These are phyloP conservation scores for Stegophylla sp. DNA, from an alignment of 2,888 invertebrate species.

Conservation along the genomic window DNA sequence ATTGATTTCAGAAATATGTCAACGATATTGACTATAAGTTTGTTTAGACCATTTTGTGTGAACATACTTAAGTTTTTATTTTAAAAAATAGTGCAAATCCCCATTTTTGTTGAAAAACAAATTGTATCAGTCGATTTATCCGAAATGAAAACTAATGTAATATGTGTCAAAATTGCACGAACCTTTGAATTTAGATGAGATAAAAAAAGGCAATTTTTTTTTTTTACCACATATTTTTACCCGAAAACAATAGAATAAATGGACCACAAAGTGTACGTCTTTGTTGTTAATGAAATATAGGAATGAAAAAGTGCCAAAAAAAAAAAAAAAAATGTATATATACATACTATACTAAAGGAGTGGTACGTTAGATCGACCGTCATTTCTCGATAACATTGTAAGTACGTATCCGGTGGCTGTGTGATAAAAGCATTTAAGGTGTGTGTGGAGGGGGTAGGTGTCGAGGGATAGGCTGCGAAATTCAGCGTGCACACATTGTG, in stretches of 20 bases:
- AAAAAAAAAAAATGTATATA: not conserved
- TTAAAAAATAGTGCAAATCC: no score
- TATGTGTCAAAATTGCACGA: slow-evolving; percentile 27
- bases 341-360: not conserved
- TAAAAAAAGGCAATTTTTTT: slow-evolving; percentile 11
- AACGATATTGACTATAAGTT: no score
- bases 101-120: no score
- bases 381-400: slow-evolving; percentile 54
- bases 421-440: slow-evolving; percentile 43
- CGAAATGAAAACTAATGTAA: not conserved
- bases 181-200: slow-evolving; percentile 11
- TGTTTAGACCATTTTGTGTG: no score
- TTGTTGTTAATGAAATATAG: slow-evolving; percentile 36
- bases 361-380: slow-evolving; percentile 50
- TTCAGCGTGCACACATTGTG: slow-evolving; percentile 28
- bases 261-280: slow-evolving; percentile 16
- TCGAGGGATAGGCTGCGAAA: slow-evolving; percentile 52
- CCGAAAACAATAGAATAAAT: slow-evolving; percentile 49
- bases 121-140: not conserved
- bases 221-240: slow-evolving; percentile 15
- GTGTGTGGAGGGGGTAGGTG: slow-evolving; percentile 8
- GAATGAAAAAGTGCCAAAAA: slow-evolving; percentile 27
- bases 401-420: slow-evolving; percentile 47
- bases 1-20: no score
- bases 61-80: no score